A percentile compares a stretch with the other conserved stretches of the same genome.
phyloP scores from a whole-genome alignment of 2,113 vertebrate species.

The Notiomystis cincta region DNA sequence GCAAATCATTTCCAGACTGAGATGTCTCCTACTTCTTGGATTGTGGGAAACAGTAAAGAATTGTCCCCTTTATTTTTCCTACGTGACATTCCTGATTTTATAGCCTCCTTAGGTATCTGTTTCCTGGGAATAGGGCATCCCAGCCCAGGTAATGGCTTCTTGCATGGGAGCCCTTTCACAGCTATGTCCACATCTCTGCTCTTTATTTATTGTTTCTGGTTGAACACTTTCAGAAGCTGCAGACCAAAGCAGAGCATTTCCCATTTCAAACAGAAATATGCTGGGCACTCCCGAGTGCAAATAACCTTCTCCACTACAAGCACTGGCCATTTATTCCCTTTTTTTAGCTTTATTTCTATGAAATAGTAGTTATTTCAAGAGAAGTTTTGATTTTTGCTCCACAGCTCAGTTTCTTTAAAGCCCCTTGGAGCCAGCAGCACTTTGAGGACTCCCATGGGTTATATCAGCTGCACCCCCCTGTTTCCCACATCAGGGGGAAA shows the following conservation, averaged over 20 bases:
- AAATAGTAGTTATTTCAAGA: not conserved
- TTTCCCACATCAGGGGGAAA: not conserved
- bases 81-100: not conserved
- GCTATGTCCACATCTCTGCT: not conserved
- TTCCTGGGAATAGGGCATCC: not conserved
- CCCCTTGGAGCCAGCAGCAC: not conserved
- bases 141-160: not conserved
- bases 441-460: not conserved
- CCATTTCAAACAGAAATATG: not conserved
- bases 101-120: not conserved
- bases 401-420: not conserved
- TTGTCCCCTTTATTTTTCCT: not conserved
- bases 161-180: not conserved
- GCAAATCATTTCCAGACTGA: not conserved
- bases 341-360: not conserved
- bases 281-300: not conserved
- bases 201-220: not conserved
- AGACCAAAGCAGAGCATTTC: not conserved
- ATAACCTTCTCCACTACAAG: not conserved
- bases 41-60: not conserved
- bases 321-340: not conserved
- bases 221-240: not conserved
- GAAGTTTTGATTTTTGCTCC: not conserved
- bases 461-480: not conserved
- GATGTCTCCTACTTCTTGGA: not conserved